These are phyloP conservation scores for Myopa tessellatipennis DNA, from an alignment of 2,888 invertebrate species.

Conservation along the genomic window DNA sequence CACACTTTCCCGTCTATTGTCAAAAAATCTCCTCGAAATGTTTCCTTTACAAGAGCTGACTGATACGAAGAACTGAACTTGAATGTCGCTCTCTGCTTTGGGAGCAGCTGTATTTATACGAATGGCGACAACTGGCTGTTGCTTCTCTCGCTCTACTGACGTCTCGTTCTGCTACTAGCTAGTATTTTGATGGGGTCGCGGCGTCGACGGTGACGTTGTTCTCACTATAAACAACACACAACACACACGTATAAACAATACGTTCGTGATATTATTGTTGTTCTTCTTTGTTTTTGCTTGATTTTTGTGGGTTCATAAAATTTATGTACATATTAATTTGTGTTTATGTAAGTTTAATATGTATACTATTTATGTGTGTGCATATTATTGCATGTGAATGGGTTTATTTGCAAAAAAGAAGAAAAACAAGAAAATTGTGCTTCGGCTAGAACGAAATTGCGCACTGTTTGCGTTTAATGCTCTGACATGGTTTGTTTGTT, in stretches of 20 bases:
- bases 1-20: constrained; percentile 5
- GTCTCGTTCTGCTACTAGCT: neutral
- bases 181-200: neutral
- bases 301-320: constrained; percentile 8
- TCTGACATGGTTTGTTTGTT: neutral
- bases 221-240: neutral
- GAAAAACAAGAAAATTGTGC: neutral
- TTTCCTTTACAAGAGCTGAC: constrained; percentile 30
- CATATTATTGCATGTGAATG: neutral
- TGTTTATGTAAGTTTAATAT: neutral
- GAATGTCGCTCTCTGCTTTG: constrained; percentile 45
- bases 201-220: neutral
- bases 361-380: neutral
- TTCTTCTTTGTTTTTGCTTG: neutral
- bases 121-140: constrained; percentile 37
- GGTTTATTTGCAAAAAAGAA: neutral
- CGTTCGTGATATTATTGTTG: neutral
- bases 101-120: constrained; percentile 49
- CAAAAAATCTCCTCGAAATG: neutral
- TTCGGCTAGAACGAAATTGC: constrained; percentile 4
- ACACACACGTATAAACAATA: neutral
- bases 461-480: neutral
- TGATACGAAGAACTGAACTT: constrained; percentile 45
- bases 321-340: neutral
- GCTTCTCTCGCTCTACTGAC: neutral